A percentile compares a stretch with the other conserved stretches of the same genome.
Conservation (phyloP, 2,797 vertebrate species). For the Sorex maritimensis region DNA sequence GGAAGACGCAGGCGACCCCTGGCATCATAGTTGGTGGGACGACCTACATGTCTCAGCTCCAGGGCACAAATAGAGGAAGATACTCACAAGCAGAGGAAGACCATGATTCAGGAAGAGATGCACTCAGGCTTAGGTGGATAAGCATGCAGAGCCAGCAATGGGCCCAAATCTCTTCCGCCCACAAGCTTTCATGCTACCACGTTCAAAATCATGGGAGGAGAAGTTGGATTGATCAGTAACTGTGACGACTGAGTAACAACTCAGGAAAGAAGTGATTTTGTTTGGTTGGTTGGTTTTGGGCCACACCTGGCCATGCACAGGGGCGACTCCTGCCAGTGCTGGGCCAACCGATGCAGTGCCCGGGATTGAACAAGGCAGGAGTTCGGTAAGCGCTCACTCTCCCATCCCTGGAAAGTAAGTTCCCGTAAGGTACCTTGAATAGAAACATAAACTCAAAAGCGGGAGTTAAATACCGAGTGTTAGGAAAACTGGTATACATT, state of each 20-base stretch:
- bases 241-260: neutral
- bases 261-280: neutral
- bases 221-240: neutral
- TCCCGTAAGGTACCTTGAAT: neutral
- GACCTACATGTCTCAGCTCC: neutral
- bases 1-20: no score
- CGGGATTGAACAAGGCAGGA: no score
- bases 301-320: no score
- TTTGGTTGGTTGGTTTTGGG: no score
- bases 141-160: neutral
- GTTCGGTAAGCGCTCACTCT: no score
- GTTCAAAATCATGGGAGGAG: constrained; percentile 2
- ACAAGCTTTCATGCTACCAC: neutral
- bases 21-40: no score
- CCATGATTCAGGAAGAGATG: neutral
- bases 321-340: no score
- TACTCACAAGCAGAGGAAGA: neutral
- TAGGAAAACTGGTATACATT: constrained; percentile 35
- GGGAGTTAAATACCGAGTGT: neutral
- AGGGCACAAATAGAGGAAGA: no score
- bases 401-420: neutral
- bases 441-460: constrained; percentile 12
- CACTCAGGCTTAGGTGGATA: neutral
- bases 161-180: neutral
- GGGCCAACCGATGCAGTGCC: no score